A percentile compares a stretch with the other conserved stretches of the same genome.
phyloP scores from a whole-genome alignment of 2,797 vertebrate species.

The Tapera naevia region DNA sequence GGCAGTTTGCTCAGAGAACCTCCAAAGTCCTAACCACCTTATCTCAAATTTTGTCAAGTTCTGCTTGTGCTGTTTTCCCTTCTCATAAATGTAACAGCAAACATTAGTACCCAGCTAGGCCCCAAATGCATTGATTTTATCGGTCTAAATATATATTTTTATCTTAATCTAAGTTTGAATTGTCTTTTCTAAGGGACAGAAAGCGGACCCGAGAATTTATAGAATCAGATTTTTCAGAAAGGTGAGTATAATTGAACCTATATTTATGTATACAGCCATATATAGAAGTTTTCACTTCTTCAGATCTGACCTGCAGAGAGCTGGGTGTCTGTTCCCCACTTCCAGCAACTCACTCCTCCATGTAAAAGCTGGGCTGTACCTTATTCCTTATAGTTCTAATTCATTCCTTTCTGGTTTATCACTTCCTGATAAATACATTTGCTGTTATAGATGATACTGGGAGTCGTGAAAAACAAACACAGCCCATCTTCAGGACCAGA shows the following conservation, averaged over 20 bases:
- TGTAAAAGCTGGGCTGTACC: not conserved
- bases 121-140: not conserved
- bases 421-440: not conserved
- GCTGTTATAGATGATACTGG: not conserved
- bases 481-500: not conserved
- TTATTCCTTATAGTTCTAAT: not conserved
- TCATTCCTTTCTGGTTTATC: not conserved
- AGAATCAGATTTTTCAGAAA: conserved; percentile 86
- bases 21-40: not conserved
- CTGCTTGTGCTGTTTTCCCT: not conserved
- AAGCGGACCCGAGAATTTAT: conserved; percentile 85
- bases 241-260: conserved; percentile 71
- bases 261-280: not conserved
- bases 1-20: not conserved
- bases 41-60: not conserved
- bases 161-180: conserved; percentile 27
- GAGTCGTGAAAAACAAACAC: not conserved
- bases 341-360: not conserved
- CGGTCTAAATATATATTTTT: not conserved
- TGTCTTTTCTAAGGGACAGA: conserved; percentile 79
- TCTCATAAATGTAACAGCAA: not conserved
- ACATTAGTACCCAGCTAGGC: not conserved
- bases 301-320: not conserved
- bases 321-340: not conserved
- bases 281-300: not conserved